phyloP scores from a whole-genome alignment of 2,888 invertebrate genomes.

The Brachypterus glaber region DNA sequence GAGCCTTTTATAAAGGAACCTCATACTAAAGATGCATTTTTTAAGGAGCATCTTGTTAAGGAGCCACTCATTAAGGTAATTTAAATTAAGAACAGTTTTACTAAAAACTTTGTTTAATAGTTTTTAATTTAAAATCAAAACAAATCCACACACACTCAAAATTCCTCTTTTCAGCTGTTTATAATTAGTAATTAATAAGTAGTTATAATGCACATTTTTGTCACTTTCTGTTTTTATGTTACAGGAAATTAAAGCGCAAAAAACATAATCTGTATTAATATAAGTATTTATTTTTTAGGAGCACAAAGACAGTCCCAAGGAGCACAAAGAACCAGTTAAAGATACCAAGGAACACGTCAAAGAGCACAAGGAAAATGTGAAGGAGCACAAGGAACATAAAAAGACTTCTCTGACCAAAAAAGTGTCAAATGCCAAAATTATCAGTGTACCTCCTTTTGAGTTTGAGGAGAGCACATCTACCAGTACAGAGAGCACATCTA shows the following conservation, averaged over 20 bases:
- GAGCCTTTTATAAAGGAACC: too few relatives aligned
- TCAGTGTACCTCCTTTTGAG: conserved; percentile 32
- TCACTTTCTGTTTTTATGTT: conserved; percentile 20
- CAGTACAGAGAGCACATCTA: conserved; percentile 60
- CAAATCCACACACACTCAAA: too few relatives aligned
- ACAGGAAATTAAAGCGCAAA: conserved; percentile 16
- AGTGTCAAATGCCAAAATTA: conserved; percentile 24
- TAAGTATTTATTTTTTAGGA: too few relatives aligned
- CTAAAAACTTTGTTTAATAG: too few relatives aligned
- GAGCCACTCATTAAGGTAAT: too few relatives aligned
- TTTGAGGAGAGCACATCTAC: conserved; percentile 63
- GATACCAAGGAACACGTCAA: conserved; percentile 24
- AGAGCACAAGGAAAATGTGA: conserved; percentile 34
- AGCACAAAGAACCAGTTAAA: conserved; percentile 18
- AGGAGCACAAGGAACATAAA: conserved; percentile 25
- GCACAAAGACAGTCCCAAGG: conserved; percentile 22
- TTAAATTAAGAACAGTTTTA: too few relatives aligned
- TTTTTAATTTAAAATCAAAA: too few relatives aligned
- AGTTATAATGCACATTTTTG: too few relatives aligned
- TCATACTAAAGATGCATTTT: too few relatives aligned
- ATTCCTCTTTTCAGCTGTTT: too few relatives aligned
- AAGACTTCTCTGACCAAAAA: conserved; percentile 24
- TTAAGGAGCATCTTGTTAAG: too few relatives aligned
- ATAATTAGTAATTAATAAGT: too few relatives aligned
- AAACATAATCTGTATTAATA: conserved; percentile 16